These are phyloP conservation scores for Scotopteryx bipunctaria DNA, from an alignment of 2,888 invertebrate genomes.

Conservation along the genomic window DNA sequence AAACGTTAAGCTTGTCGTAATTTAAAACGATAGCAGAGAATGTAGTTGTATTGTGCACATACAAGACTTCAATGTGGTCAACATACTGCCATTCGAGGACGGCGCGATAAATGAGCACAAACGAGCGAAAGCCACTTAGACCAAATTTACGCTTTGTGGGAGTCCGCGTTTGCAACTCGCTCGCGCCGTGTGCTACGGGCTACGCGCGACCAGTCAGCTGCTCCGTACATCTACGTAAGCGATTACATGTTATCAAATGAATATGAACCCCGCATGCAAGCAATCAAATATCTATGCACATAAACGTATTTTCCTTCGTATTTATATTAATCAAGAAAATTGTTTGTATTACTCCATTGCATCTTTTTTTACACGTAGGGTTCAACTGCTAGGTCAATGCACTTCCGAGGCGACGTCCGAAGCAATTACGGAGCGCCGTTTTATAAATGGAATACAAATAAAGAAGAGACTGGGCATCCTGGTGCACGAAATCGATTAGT, in stretches of 20 bases:
- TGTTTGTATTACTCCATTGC: constrained; percentile 36
- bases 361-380: constrained; percentile 59
- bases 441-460: constrained; percentile 62
- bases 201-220: constrained; percentile 68
- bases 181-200: constrained; percentile 48
- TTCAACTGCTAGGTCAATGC: constrained; percentile 81
- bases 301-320: constrained; percentile 9
- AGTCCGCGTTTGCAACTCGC: constrained; percentile 67
- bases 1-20: constrained; percentile 71
- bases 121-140: constrained; percentile 80
- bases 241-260: constrained; percentile 36
- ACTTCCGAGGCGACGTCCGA: constrained; percentile 77
- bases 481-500: constrained; percentile 42
- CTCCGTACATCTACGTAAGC: constrained; percentile 50
- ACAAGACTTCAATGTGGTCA: constrained; percentile 64
- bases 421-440: constrained; percentile 70
- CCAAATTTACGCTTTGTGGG: constrained; percentile 82
- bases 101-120: constrained; percentile 75
- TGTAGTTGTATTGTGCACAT: constrained; percentile 72
- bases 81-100: constrained; percentile 67
- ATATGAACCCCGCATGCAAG: constrained; percentile 15
- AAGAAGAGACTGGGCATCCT: constrained; percentile 49
- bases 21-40: constrained; percentile 72
- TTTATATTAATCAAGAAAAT: constrained; percentile 40
- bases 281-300: constrained; percentile 16